Evolutionary conservation across 1,140 invertebrate species (phyloP).

Genomic region (Goniozus legneri): DNA sequence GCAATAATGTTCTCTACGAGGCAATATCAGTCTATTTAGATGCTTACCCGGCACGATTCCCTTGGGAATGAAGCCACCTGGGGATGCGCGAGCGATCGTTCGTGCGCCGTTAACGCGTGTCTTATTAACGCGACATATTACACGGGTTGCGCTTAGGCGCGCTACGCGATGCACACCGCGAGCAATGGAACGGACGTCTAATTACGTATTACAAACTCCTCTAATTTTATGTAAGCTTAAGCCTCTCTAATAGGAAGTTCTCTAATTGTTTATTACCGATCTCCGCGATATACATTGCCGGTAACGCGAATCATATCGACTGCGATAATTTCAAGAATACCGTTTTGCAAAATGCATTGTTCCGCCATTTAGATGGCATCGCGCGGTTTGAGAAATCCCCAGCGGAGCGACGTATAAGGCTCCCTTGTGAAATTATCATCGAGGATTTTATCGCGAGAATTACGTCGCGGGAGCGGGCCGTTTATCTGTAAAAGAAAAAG

Average conservation of each 20-base stretch:
- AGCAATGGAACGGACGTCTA: too few species aligned
- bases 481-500: not conserved
- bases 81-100: not conserved
- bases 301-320: too few species aligned
- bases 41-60: not conserved
- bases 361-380: too few species aligned
- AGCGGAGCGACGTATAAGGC: not conserved
- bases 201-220: too few species aligned
- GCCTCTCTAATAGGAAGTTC: too few species aligned
- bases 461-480: not conserved
- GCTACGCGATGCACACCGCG: too few species aligned
- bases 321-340: too few species aligned
- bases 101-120: too few species aligned
- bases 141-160: not conserved
- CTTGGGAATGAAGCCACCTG: not conserved
- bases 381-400: slow-evolving; percentile 1
- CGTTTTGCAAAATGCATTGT: too few species aligned
- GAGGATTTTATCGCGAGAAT: slow-evolving; percentile 17
- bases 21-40: not conserved
- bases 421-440: slow-evolving; percentile 18
- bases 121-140: not conserved
- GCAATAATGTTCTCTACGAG: not conserved
- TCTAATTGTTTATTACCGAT: too few species aligned
- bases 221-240: too few species aligned
- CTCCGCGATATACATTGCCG: too few species aligned